Evolutionary conservation across 2,797 vertebrate genomes (phyloP).

Genomic region (Xiphorhynchus erythropygius): DNA sequence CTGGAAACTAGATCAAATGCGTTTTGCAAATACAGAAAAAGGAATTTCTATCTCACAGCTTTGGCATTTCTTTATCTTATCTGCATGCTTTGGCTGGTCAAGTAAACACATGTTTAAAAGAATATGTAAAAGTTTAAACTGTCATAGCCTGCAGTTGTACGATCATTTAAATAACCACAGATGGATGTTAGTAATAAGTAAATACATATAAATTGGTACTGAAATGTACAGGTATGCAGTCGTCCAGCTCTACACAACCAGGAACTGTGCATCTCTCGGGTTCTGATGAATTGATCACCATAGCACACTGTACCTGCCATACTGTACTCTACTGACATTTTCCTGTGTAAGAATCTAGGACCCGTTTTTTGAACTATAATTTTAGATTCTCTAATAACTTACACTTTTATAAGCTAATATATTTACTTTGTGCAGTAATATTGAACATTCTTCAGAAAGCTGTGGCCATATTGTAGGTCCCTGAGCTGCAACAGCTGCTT

Average conservation of each 20-base stretch:
- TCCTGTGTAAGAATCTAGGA: neutral
- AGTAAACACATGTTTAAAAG: neutral
- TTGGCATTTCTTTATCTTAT: conserved; percentile 23
- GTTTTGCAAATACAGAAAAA: neutral
- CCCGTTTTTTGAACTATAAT: neutral
- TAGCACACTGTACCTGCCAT: neutral
- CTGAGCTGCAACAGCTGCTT: neutral
- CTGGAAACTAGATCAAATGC: neutral
- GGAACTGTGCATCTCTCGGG: neutral
- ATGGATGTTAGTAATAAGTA: neutral
- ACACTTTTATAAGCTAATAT: neutral
- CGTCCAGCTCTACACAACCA: neutral
- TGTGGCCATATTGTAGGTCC: neutral
- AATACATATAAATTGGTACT: neutral
- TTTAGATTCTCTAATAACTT: neutral
- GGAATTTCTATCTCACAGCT: neutral
- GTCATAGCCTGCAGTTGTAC: neutral
- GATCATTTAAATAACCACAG: neutral
- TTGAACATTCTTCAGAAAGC: neutral
- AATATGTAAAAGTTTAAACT: neutral
- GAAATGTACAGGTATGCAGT: neutral
- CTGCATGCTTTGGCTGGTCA: neutral
- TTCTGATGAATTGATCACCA: neutral
- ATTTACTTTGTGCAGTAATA: neutral
- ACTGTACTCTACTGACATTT: neutral